phyloP scores from a whole-genome alignment of 2,888 invertebrate genomes.

The Suillia variegata region DNA sequence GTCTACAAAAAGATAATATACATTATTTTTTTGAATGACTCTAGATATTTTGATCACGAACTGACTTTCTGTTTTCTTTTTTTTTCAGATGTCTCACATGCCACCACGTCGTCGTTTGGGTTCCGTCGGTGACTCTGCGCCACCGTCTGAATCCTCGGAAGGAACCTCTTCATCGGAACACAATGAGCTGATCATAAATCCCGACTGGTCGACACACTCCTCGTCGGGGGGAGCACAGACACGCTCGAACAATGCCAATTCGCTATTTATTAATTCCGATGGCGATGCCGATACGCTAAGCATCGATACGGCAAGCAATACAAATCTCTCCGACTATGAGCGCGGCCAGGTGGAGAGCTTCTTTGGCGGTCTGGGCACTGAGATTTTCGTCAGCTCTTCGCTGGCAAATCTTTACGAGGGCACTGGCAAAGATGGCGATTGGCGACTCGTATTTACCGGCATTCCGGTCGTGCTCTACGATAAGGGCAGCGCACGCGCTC shows the following conservation, averaged over 20 bases:
- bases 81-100: slow-evolving; percentile 55
- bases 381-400: slow-evolving; percentile 77
- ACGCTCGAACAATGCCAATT: slow-evolving; percentile 48
- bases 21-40: too few relatives aligned
- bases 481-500: slow-evolving; percentile 74
- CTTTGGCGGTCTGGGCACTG: slow-evolving; percentile 77
- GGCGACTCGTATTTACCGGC: slow-evolving; percentile 78
- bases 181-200: slow-evolving; percentile 43
- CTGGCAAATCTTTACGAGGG: slow-evolving; percentile 75
- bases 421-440: slow-evolving; percentile 66
- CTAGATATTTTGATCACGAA: too few relatives aligned
- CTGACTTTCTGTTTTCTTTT: too few relatives aligned
- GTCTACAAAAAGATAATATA: background rate
- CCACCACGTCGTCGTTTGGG: slow-evolving; percentile 65
- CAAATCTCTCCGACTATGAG: slow-evolving; percentile 68
- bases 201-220: slow-evolving; percentile 39
- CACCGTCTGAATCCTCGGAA: slow-evolving; percentile 64
- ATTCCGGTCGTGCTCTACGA: slow-evolving; percentile 80
- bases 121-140: slow-evolving; percentile 68
- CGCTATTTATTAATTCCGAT: slow-evolving; percentile 56
- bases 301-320: slow-evolving; percentile 58
- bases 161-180: slow-evolving; percentile 64
- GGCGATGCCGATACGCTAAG: slow-evolving; percentile 58
- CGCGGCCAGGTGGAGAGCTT: slow-evolving; percentile 74
- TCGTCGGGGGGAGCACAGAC: slow-evolving; percentile 42